Evolutionary conservation across 2,113 vertebrate genomes (phyloP).

Genomic region (Malaclemys terrapin): DNA sequence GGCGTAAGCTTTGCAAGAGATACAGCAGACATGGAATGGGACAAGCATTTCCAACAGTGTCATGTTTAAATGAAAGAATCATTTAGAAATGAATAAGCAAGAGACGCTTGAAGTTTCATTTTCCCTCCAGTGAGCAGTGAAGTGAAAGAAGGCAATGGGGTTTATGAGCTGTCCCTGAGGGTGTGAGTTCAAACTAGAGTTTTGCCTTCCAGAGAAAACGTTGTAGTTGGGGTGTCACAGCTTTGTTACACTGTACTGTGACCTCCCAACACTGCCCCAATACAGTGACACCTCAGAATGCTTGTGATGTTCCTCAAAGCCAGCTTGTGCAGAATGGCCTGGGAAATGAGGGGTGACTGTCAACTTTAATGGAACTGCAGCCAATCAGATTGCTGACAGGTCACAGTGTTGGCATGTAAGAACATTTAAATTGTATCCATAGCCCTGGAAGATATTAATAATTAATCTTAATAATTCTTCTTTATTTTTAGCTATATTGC

Average conservation of each 20-base stretch:
- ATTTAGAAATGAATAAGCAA: background rate
- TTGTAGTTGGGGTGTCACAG: background rate
- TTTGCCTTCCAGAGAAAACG: background rate
- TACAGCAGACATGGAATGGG: background rate
- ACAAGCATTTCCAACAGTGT: background rate
- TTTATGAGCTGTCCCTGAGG: background rate
- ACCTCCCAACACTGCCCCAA: background rate
- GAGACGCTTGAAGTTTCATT: background rate
- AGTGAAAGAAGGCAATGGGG: background rate
- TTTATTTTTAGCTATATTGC: background rate
- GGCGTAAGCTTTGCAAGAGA: background rate
- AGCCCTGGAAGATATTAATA: background rate
- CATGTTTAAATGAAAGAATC: background rate
- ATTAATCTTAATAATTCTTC: rapidly evolving
- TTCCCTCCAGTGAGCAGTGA: background rate
- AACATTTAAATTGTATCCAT: background rate
- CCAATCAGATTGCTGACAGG: background rate
- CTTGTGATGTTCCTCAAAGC: background rate
- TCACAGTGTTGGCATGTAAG: background rate
- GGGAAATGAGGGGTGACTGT: background rate
- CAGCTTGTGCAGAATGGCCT: background rate
- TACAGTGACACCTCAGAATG: background rate
- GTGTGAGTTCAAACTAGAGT: background rate
- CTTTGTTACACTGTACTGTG: background rate
- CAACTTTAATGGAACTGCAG: background rate